Base-by-base conservation (phyloP, 2,888 invertebrate genomes). In the Cataglyphis rosenhaueri region DNA sequence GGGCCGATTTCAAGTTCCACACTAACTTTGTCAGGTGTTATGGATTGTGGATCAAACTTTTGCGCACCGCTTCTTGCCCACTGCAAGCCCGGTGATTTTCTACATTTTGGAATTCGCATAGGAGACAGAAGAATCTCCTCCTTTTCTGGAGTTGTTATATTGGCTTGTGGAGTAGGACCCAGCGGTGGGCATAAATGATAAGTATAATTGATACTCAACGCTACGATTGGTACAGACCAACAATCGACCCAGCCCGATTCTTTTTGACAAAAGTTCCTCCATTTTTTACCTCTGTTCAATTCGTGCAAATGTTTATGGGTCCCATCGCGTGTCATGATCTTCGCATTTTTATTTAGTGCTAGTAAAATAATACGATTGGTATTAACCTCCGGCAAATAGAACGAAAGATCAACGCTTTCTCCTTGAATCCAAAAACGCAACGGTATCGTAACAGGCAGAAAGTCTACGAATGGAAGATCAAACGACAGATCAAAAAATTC, bases 1-100 rank as follows among this genome's bases (percentile, higher is more conserved):
- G 99, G 98, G 0, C 99, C 99, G 48, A 99, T 98, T 95, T 99
- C 99, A 35, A 99, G 95, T 92, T 99, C 99, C 0, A 99, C 96
- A 84, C 97, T 97, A 0, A 99, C 98, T 94, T 97, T 96, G 94
- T 99, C 99, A 0, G 99, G 97, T 5, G 97, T 96, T 90, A 99
- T 95, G 0, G 97, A 96, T 0, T 97, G 97, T 0, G 98, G 98
- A 95, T 99, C 98, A 93, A 99, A 99, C 92, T 97, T 97, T 84
- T 97, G 96, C 35, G 95, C 95, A 18, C 97, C 97, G 86, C 97
- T 95, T 92, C 96, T 92, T 21, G 96, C 95, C 96, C 97, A 97
- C 85, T 96, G 96, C 71, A 96, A 95, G 73, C 96, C 96, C 0
- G 97, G 97, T 9, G 97, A 96, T 92, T 97, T 97, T 89, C 97